Evolutionary conservation across 2,888 invertebrate species (phyloP), one percentile per base, ranked within the genome.

Genomic region (Platycheirus albimanus): DNA sequence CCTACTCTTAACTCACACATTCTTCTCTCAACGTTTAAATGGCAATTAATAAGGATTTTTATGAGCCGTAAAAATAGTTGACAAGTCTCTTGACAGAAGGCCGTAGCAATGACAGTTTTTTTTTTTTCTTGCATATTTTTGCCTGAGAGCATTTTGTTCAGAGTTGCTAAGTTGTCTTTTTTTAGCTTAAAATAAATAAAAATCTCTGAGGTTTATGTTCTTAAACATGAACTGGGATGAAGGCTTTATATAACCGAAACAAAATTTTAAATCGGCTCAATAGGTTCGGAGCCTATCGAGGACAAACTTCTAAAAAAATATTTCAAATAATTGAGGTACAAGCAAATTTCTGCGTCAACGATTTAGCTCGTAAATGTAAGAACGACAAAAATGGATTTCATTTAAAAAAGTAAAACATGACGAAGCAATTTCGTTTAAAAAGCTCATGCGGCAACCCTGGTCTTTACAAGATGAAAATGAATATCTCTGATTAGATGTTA

Each of bases 1-100:
- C 43, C 36, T 58, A 74, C 61, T 70, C 52, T 38, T 13, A 13
- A 61, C 76, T 56, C 71, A 76, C 77, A 64, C 61, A 72, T 41
- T 38, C 72, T 47, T 56, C 56, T 78, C 69, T 74, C 52, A 88
- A 88, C 90, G 88, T 89, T 90, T 90, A 90, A 90, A 89, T 90
- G 90, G 89, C 89, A 90, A 90, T 90, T 90, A 90, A 90, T 90
- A 89, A 90, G 90, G 90, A 89, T 90, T 90, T 90, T 90, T 90
- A 90, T 90, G 90, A 90, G 89, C 89, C 90, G 88, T 88, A 90
- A 90, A 90, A 90, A 90, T 90, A 89, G 90, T 90, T 90, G 90
- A 90, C 90, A 90, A 89, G 89, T 88, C 88, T 87, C 72, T 84
- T 84, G 84, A 84, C 79, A 84, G 79, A 74, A 58, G 72, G 58